These are phyloP conservation scores for Oscheius sp. DNA, from an alignment of 1,140 invertebrate species.

Conservation along the genomic window DNA sequence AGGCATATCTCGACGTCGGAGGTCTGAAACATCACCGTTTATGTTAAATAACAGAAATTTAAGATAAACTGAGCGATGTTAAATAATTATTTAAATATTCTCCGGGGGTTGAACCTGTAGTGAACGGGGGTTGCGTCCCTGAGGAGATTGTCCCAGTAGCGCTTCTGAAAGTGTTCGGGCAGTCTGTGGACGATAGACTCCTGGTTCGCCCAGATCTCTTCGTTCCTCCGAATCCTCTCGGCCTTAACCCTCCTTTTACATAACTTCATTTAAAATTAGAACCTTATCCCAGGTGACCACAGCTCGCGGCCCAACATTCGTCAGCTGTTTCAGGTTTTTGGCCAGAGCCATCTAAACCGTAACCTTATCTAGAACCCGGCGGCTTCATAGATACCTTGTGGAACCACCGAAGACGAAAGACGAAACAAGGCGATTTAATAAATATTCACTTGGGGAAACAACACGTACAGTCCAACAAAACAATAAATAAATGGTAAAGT, in stretches of 20 bases:
- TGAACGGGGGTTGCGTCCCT: slow-evolving; percentile 76
- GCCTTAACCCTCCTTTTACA: too few species aligned
- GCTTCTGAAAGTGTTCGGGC: slow-evolving; percentile 81
- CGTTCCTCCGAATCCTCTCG: slow-evolving; percentile 55
- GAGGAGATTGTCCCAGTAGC: slow-evolving; percentile 79
- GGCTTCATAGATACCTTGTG: too few species aligned
- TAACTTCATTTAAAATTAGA: too few species aligned
- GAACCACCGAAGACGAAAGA: background rate
- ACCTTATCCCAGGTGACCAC: slow-evolving; percentile 60
- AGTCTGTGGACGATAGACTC: slow-evolving; percentile 63
- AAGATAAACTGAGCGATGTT: too few species aligned
- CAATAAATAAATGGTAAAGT: background rate
- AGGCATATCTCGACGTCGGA: slow-evolving; percentile 72
- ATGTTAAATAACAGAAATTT: too few species aligned
- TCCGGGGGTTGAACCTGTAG: slow-evolving; percentile 70
- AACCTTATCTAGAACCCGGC: too few species aligned
- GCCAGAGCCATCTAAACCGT: slow-evolving; percentile 49
- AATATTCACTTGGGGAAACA: slow-evolving; percentile 1
- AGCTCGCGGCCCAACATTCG: slow-evolving; percentile 40
- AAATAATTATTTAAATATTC: too few species aligned
- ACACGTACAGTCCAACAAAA: background rate
- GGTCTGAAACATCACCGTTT: slow-evolving; percentile 67
- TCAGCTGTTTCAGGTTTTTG: slow-evolving; percentile 54
- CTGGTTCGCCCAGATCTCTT: slow-evolving; percentile 58
- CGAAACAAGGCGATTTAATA: background rate